Percentiles rank a stretch among this genome's conserved stretches.
phyloP scores from a whole-genome alignment of 2,888 invertebrate species.

The Hyppa rectilinea region DNA sequence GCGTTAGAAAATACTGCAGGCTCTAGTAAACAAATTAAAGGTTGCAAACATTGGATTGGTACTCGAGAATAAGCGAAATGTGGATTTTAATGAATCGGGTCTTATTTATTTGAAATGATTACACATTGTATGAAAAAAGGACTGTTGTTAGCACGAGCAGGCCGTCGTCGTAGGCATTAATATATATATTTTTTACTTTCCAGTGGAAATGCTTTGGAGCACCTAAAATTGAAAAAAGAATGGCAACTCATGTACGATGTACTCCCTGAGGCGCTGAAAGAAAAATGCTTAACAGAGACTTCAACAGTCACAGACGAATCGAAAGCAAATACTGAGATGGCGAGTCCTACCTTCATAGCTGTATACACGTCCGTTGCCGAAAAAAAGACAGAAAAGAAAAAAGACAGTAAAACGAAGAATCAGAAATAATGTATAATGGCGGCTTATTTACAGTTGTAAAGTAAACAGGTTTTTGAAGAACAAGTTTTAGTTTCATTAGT shows the following conservation, averaged over 20 bases:
- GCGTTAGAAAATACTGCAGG: neutral
- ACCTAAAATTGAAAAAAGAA: conserved; percentile 81
- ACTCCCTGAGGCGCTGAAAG: conserved; percentile 71
- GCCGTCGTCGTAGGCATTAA: neutral
- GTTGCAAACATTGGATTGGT: neutral
- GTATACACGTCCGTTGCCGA: conserved; percentile 76
- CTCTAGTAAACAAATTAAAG: neutral
- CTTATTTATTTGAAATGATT: no score
- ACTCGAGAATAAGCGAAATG: no score
- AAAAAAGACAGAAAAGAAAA: conserved; percentile 44
- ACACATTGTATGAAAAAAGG: neutral
- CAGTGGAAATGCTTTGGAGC: conserved; percentile 80
- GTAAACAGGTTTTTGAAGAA: conserved; percentile 57
- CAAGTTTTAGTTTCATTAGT: conserved; percentile 15
- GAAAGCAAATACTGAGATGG: neutral
- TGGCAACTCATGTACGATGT: conserved; percentile 81
- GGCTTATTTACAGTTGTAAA: conserved; percentile 73
- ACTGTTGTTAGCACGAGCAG: neutral
- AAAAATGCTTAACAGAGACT: conserved; percentile 35
- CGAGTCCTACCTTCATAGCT: conserved; percentile 67
- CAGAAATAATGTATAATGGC: conserved; percentile 57
- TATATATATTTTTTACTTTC: conserved; percentile 24
- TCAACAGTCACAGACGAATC: neutral
- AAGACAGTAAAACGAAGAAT: conserved; percentile 22
- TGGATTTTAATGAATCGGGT: no score